A percentile compares a stretch with the other conserved stretches of the same genome.
phyloP scores from a whole-genome alignment of 2,888 invertebrate species.

The Acanthococcus lagerstroemiae region DNA sequence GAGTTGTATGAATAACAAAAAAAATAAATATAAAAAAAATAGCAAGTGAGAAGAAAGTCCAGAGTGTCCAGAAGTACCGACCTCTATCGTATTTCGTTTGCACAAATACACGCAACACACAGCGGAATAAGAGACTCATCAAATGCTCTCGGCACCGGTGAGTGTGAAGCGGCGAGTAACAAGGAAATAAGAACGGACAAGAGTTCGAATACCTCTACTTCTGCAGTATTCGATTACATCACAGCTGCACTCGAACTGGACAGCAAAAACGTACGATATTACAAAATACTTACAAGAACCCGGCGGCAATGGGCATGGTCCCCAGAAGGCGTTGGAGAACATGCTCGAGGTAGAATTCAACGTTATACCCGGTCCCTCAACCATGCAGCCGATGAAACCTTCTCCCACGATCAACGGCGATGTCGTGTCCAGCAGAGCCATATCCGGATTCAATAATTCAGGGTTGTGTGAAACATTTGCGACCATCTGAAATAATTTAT shows the following conservation, averaged over 20 bases:
- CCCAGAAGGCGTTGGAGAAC: conserved; percentile 60
- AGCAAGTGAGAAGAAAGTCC: no score
- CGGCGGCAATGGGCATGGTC: conserved; percentile 61
- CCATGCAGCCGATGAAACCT: conserved; percentile 70
- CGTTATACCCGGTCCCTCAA: conserved; percentile 76
- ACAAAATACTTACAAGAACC: conserved; percentile 51
- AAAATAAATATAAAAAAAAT: no score
- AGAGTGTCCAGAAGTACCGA: no score
- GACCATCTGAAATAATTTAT: conserved; percentile 48
- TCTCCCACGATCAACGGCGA: conserved; percentile 68
- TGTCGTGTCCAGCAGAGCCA: conserved; percentile 33
- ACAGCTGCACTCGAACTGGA: no score
- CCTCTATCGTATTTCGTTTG: no score
- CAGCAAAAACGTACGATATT: background rate
- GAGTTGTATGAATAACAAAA: no score
- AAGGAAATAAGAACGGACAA: no score
- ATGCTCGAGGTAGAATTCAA: conserved; percentile 55
- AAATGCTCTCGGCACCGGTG: no score
- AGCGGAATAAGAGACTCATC: no score
- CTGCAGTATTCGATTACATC: background rate
- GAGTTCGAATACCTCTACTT: no score
- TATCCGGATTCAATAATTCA: conserved; percentile 49
- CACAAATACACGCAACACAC: no score
- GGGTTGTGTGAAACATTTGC: conserved; percentile 70
- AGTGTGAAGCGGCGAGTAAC: no score